These are phyloP conservation scores for Spodoptera litura DNA, from an alignment of 1,140 invertebrate species.

Conservation along the genomic window DNA sequence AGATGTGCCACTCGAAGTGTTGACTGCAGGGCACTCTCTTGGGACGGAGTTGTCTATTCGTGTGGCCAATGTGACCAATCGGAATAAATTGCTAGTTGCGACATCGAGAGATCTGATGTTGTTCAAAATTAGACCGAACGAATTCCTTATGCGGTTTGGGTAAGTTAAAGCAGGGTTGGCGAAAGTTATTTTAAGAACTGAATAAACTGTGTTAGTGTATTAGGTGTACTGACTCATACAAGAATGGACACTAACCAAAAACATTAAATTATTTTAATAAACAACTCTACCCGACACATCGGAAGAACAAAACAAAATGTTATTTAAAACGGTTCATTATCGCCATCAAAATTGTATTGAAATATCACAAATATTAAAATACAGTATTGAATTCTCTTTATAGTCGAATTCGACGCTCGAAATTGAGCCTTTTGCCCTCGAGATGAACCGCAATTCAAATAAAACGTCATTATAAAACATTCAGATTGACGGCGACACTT, in stretches of 20 bases:
- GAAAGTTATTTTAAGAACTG: neutral
- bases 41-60: conserved; percentile 3
- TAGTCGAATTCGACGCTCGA: neutral
- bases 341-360: neutral
- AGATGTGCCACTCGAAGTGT: conserved; percentile 10
- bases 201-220: too few species aligned
- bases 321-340: neutral
- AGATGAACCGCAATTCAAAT: conserved; percentile 26
- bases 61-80: neutral
- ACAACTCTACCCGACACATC: too few species aligned
- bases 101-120: neutral
- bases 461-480: conserved; percentile 41
- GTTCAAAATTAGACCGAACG: neutral
- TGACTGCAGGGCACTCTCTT: neutral
- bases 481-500: neutral
- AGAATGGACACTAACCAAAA: neutral
- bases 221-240: neutral
- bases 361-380: conserved; percentile 18
- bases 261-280: neutral
- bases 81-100: conserved; percentile 15
- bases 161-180: neutral
- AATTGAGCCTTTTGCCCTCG: conserved; percentile 13
- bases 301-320: neutral
- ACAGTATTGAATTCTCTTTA: conserved; percentile 4
- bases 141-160: neutral